Conservation (phyloP, 1,140 invertebrate genomes). For the Octopus sinensis region DNA sequence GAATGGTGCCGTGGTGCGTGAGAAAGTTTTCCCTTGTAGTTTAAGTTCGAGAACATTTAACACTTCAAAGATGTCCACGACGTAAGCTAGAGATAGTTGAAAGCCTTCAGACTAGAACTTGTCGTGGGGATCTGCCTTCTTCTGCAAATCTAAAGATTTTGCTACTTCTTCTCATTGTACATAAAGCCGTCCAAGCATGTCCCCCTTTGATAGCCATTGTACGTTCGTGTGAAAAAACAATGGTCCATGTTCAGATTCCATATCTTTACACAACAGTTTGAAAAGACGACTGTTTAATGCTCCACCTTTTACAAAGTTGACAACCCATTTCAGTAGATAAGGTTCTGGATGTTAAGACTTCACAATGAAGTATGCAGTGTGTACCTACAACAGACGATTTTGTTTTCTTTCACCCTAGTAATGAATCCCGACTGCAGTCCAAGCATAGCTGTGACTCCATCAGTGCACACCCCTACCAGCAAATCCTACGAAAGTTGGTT, state of each 20-base stretch:
- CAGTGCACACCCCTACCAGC: slow-evolving; percentile 6
- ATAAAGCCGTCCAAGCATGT: slow-evolving; percentile 7
- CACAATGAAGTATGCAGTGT: slow-evolving; percentile 7
- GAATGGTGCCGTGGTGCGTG: slow-evolving; percentile 6
- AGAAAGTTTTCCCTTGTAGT: slow-evolving; percentile 5
- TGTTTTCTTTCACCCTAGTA: neutral
- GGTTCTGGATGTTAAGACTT: slow-evolving; percentile 7
- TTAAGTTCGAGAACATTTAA: slow-evolving; percentile 4
- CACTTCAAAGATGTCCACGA: slow-evolving; percentile 4
- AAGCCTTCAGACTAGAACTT: slow-evolving; percentile 7
- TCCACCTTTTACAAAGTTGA: slow-evolving; percentile 5
- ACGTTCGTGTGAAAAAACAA: slow-evolving; percentile 3
- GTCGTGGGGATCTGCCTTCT: slow-evolving; percentile 7
- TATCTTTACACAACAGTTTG: slow-evolving; percentile 8
- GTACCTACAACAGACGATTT: slow-evolving; percentile 4
- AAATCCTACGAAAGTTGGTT: slow-evolving; percentile 7
- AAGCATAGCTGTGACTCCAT: slow-evolving; percentile 3
- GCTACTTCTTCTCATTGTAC: neutral
- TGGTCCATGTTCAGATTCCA: neutral
- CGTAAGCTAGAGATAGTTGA: neutral
- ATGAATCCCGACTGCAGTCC: neutral
- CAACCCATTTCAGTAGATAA: slow-evolving; percentile 1
- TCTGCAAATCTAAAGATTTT: slow-evolving; percentile 1
- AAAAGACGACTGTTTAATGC: slow-evolving; percentile 4
- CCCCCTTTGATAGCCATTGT: slow-evolving; percentile 7